phyloP scores from a whole-genome alignment of 2,888 invertebrate genomes.

The Apeira syringaria region DNA sequence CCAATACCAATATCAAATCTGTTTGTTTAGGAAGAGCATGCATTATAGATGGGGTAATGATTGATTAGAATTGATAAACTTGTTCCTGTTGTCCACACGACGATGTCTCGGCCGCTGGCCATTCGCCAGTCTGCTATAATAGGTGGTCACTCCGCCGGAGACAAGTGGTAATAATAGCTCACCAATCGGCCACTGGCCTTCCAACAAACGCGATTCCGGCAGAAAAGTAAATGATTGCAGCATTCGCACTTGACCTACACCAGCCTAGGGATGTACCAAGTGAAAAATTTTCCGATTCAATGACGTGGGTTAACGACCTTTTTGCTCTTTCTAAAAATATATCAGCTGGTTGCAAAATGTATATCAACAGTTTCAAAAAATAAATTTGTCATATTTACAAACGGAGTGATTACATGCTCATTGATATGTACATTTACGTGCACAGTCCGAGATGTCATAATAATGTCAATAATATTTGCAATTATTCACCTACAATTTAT shows the following conservation, averaged over 20 bases:
- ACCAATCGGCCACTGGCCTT: conserved; percentile 78
- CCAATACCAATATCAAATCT: conserved; percentile 9
- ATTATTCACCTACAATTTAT: not conserved
- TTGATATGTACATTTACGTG: too few relatives aligned
- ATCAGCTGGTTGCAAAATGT: conserved; percentile 19
- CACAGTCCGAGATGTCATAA: not conserved
- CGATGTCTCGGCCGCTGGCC: conserved; percentile 85
- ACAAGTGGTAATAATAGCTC: conserved; percentile 87
- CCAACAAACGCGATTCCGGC: conserved; percentile 55
- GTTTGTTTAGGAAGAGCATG: conserved; percentile 34
- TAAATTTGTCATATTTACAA: conserved; percentile 9
- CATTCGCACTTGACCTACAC: conserved; percentile 80
- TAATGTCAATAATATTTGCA: too few relatives aligned
- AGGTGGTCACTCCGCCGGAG: conserved; percentile 88
- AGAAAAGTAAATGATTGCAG: conserved; percentile 56
- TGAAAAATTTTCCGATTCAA: conserved; percentile 31
- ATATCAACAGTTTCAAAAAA: conserved; percentile 14
- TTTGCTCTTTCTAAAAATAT: conserved; percentile 31
- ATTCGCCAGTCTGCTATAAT: conserved; percentile 93
- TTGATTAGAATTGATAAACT: conserved; percentile 66
- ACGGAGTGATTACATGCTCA: too few relatives aligned
- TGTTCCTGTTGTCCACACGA: conserved; percentile 66
- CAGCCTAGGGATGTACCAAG: conserved; percentile 41
- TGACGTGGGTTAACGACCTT: conserved; percentile 48
- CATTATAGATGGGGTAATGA: conserved; percentile 44